Evolutionary conservation across 1,140 invertebrate species (phyloP).

Genomic region (Solenopsis invicta): DNA sequence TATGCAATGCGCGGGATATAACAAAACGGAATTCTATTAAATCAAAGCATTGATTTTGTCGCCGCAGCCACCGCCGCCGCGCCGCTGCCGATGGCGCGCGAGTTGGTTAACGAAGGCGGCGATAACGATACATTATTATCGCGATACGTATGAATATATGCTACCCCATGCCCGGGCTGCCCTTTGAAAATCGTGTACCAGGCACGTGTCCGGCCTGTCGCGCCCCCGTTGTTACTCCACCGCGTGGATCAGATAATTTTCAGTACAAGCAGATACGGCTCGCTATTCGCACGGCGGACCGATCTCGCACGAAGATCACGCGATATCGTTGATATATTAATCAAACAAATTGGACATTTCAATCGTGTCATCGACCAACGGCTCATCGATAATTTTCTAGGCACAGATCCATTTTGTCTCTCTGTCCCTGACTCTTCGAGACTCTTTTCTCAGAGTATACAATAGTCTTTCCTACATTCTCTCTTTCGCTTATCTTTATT

Average conservation of each 20-base stretch:
- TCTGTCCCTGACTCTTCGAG: neutral
- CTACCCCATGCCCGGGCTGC: slow-evolving; percentile 62
- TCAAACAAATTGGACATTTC: slow-evolving; percentile 67
- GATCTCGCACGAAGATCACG: slow-evolving; percentile 71
- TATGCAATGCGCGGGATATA: slow-evolving; percentile 35
- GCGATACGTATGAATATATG: slow-evolving; percentile 66
- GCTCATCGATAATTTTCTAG: neutral
- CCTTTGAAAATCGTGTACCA: slow-evolving; percentile 70
- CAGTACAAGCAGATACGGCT: slow-evolving; percentile 66
- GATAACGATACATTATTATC: slow-evolving; percentile 77
- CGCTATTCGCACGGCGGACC: slow-evolving; percentile 64
- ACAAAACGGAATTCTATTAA: slow-evolving; percentile 64
- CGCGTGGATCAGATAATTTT: slow-evolving; percentile 75
- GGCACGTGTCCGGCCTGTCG: slow-evolving; percentile 76
- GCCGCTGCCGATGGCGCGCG: slow-evolving; percentile 63
- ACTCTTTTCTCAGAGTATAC: neutral
- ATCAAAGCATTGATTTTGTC: slow-evolving; percentile 57
- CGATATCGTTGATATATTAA: slow-evolving; percentile 76
- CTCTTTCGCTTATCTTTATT: neutral
- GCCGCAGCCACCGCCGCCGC: neutral
- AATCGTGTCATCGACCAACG: slow-evolving; percentile 32
- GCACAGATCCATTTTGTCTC: neutral
- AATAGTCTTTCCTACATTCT: neutral
- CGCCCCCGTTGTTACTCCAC: slow-evolving; percentile 74
- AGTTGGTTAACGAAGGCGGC: slow-evolving; percentile 73